A percentile compares a stretch with the other conserved stretches of the same genome.
phyloP scores from a whole-genome alignment of 2,888 invertebrate genomes.

The Eupithecia pulchellata region DNA sequence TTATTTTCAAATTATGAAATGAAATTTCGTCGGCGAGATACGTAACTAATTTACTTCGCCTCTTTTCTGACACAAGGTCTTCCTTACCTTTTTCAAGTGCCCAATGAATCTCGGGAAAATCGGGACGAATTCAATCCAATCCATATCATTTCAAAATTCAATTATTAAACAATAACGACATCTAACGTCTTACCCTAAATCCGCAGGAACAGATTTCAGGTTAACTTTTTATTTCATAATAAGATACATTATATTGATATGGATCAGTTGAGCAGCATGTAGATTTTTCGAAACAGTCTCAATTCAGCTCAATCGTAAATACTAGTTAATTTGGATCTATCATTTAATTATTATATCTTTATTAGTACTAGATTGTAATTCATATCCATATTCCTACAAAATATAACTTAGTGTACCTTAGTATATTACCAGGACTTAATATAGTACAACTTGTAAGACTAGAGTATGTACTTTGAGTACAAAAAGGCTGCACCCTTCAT shows the following conservation, averaged over 20 bases:
- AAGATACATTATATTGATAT: no score
- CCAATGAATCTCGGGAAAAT: background rate
- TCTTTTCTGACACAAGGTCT: background rate
- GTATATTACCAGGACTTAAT: background rate
- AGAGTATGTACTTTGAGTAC: background rate
- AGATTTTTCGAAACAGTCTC: no score
- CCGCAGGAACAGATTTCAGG: no score
- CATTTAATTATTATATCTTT: no score
- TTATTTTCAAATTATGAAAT: background rate
- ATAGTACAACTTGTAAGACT: no score
- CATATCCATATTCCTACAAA: no score
- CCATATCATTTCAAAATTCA: background rate
- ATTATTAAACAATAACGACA: background rate
- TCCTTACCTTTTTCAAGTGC: background rate
- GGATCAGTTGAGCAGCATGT: no score
- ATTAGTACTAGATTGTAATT: no score
- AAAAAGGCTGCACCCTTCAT: constrained; percentile 4
- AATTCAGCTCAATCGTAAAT: no score
- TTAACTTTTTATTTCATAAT: background rate
- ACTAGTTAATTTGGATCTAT: no score
- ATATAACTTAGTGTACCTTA: no score
- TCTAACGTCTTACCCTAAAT: no score
- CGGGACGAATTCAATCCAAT: background rate
- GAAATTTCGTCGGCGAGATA: background rate
- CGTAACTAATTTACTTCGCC: background rate